Conservation (phyloP, 1,140 invertebrate species). For the Apis laboriosa region DNA sequence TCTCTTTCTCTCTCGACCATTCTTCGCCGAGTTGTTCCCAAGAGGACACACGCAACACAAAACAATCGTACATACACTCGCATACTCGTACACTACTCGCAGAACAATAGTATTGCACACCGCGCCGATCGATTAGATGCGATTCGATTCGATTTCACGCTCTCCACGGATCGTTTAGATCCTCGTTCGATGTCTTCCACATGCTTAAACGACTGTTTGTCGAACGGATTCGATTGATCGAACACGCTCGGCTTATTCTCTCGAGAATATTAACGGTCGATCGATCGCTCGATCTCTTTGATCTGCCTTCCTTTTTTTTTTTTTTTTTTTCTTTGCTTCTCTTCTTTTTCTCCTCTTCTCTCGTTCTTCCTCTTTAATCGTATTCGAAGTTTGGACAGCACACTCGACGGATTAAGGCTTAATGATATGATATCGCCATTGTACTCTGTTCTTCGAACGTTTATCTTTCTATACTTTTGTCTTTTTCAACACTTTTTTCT, state of each 20-base stretch:
- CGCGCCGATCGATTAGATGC: neutral
- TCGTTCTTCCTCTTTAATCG: constrained; percentile 2
- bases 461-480: constrained; percentile 14
- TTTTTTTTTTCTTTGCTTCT: neutral
- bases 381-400: constrained; percentile 54
- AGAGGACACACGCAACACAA: neutral
- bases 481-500: neutral
- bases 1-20: neutral
- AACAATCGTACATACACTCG: neutral
- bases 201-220: constrained; percentile 30
- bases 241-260: constrained; percentile 26
- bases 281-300: constrained; percentile 45
- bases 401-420: constrained; percentile 67
- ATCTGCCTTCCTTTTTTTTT: constrained; percentile 36
- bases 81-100: constrained; percentile 8
- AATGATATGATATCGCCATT: constrained; percentile 70
- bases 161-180: constrained; percentile 3
- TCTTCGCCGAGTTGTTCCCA: constrained; percentile 12
- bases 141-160: neutral
- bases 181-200: constrained; percentile 21
- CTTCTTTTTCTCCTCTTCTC: neutral
- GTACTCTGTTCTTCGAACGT: constrained; percentile 49
- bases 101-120: neutral
- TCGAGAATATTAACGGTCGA: neutral
- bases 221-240: constrained; percentile 52